Base-by-base conservation (phyloP, 2,113 vertebrate genomes). In the Romanogobio albipinnatus region DNA sequence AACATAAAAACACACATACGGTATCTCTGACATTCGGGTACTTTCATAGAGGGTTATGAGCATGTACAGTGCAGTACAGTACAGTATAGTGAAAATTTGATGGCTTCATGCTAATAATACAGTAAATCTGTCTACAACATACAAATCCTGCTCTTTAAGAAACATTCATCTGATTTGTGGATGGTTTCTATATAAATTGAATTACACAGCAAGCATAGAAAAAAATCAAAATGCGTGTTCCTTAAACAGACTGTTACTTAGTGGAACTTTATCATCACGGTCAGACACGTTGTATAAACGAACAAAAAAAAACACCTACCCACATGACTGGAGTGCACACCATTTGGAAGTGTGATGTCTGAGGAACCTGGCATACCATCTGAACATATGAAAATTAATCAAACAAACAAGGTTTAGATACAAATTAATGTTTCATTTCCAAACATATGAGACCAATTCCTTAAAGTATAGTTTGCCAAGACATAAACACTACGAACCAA, bases 261-360 rank as follows among this genome's bases (percentile, higher is more conserved):
- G 56, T 5, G 51, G 22, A 26, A 43, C 2, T 13, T 17, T 8
- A 19, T 79, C 26, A 76, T 53, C 9, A 53, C 24, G 68, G 24
- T 68, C 39, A 24, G 53, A 26, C 75, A 71, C 64, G 47, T 4
- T 66, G 59, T 53, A 53, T 78, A 17, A 78, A 19, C 58, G 47
- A 36, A 68, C 62, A 36, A 33, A 73, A 71, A 71, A 79, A 53
- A 26, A 47, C 51, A 68, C 87, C 14, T 29, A 86, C 87, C 87
- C n/a, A 84, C 26, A 58, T 82, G 79, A 68, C 58, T 22, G 13
- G 84, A 43, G 70, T 86, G 84, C 2, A 81, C 70, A 81, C 87
- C 84, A 24, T 88, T 88, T 56, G 71, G 39, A 68, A 33, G 22
- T 5, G 39, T 22, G 71, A 59, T 15, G 4, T 84, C 84, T 43